These are phyloP conservation scores for Malacoraja senta DNA, from an alignment of 2,797 vertebrate species.

Conservation along the genomic window DNA sequence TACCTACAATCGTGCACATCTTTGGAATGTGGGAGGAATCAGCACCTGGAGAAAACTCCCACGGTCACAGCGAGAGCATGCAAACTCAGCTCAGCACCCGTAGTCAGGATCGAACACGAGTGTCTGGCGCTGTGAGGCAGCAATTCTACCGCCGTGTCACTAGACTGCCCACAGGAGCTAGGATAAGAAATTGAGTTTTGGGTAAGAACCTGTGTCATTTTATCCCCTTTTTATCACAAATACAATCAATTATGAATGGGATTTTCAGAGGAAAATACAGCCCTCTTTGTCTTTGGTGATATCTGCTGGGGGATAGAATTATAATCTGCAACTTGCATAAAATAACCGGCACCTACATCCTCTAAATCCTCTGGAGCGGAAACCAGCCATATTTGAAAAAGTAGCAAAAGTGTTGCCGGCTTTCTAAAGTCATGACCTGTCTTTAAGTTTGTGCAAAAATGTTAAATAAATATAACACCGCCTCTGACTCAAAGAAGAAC, in stretches of 20 bases:
- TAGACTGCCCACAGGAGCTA: neutral
- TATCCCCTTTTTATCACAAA: neutral
- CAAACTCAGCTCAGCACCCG: too few species aligned
- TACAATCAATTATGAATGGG: neutral
- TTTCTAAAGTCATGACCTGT: neutral
- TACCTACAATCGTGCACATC: too few species aligned
- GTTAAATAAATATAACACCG: neutral
- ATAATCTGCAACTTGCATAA: neutral
- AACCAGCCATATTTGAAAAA: neutral
- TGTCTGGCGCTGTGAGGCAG: too few species aligned
- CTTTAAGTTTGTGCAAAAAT: neutral
- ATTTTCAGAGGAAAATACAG: neutral
- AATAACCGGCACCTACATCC: neutral
- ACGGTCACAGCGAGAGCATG: too few species aligned
- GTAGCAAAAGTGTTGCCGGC: neutral
- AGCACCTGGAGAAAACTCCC: too few species aligned
- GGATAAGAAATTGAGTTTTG: neutral
- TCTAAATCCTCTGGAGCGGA: neutral
- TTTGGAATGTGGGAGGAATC: too few species aligned
- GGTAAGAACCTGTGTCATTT: neutral
- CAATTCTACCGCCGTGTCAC: too few species aligned
- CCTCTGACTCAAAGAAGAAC: neutral
- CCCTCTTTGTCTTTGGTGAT: neutral
- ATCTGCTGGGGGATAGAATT: neutral
- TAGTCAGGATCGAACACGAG: too few species aligned